Percentiles rank a stretch among this genome's conserved stretches.
These are phyloP conservation scores for Mamestra configurata DNA, from an alignment of 1,140 invertebrate genomes.

Conservation along the genomic window DNA sequence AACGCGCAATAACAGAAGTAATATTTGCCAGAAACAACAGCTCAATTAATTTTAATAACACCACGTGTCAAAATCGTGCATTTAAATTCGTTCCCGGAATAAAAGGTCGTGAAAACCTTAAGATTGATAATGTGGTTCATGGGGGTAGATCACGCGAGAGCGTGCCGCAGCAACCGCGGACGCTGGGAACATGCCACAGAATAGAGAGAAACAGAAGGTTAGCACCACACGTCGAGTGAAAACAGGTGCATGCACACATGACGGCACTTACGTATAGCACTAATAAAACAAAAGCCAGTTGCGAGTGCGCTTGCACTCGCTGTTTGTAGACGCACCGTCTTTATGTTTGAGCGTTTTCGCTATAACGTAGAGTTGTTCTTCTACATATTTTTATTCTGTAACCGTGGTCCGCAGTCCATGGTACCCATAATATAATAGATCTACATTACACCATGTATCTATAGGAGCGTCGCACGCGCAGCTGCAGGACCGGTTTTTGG, in stretches of 20 bases:
- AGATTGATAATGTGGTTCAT: conserved; percentile 54
- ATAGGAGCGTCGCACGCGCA: conserved; percentile 70
- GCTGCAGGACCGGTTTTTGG: conserved; percentile 77
- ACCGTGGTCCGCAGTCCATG: conserved; percentile 9
- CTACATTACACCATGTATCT: conserved; percentile 50
- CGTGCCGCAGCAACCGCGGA: conserved; percentile 43
- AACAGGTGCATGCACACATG: not conserved
- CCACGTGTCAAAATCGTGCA: conserved; percentile 47
- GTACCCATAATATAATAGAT: conserved; percentile 40
- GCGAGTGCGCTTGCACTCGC: not conserved
- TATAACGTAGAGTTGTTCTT: not conserved
- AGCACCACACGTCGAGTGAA: not conserved
- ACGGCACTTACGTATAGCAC: too few relatives aligned
- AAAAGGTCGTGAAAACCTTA: conserved; percentile 55
- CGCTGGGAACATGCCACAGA: not conserved
- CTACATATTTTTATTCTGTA: not conserved
- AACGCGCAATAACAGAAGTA: not conserved
- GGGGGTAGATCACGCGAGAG: conserved; percentile 60
- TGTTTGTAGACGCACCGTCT: not conserved
- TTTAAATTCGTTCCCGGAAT: conserved; percentile 50
- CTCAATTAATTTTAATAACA: conserved; percentile 28
- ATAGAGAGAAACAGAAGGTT: not conserved
- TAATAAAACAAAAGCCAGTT: not conserved
- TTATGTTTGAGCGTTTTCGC: not conserved
- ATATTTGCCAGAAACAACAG: conserved; percentile 18